A percentile compares a stretch with the other conserved stretches of the same genome.
phyloP scores from a whole-genome alignment of 2,888 invertebrate genomes.

The Cantharis lateralis region DNA sequence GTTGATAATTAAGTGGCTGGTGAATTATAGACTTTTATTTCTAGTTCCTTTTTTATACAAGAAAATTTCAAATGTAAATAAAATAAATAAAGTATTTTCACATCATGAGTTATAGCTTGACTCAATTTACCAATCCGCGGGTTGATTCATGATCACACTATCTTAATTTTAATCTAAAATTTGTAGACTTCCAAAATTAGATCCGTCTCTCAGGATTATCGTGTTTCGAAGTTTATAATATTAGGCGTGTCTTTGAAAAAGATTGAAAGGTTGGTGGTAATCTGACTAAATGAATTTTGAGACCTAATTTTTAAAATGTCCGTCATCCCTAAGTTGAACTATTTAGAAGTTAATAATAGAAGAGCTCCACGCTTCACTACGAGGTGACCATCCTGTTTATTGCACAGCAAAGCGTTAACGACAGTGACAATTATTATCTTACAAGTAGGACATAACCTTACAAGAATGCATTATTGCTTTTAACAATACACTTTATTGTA shows the following conservation, averaged over 20 bases:
- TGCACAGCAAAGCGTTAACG: too few species aligned
- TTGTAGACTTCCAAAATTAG: background rate
- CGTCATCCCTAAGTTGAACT: background rate
- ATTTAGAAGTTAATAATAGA: too few species aligned
- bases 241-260: background rate
- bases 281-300: background rate
- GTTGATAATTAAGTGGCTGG: background rate
- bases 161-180: background rate
- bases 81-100: background rate
- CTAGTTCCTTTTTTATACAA: background rate
- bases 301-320: background rate
- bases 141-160: background rate
- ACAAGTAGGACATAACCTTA: too few species aligned
- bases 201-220: background rate
- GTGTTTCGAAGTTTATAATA: background rate
- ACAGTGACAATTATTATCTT: too few species aligned
- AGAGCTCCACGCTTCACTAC: too few species aligned
- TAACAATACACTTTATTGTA: too few species aligned
- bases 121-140: background rate
- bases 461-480: too few species aligned
- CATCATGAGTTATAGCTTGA: too few species aligned
- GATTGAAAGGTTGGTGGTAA: background rate
- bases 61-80: background rate
- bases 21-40: background rate
- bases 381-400: too few species aligned